Conservation (phyloP, 2,797 vertebrate species). For the Nyctalus aviator region DNA sequence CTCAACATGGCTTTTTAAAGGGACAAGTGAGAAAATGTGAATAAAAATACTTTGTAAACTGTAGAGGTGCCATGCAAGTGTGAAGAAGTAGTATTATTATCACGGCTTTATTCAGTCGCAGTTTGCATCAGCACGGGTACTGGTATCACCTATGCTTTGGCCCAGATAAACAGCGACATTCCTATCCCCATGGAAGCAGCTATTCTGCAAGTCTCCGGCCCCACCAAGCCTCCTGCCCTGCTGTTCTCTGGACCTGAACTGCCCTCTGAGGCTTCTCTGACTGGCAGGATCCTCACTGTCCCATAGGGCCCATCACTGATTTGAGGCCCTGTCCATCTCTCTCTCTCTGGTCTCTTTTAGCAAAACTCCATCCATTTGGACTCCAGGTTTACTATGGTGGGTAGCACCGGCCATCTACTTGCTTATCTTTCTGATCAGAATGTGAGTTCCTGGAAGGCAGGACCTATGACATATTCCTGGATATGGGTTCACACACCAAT, state of each 20-base stretch:
- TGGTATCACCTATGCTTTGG: background rate
- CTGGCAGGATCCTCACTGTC: background rate
- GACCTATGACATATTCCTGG: background rate
- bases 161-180: background rate
- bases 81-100: conserved; percentile 55
- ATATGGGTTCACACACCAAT: background rate
- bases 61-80: conserved; percentile 58
- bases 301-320: background rate
- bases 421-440: background rate
- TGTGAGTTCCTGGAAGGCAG: background rate
- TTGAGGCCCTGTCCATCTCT: background rate
- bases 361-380: no score
- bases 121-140: background rate
- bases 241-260: background rate
- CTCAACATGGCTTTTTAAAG: conserved; percentile 36
- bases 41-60: conserved; percentile 68
- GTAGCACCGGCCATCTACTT: background rate
- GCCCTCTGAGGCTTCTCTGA: background rate
- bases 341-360: background rate
- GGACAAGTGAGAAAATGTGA: conserved; percentile 66
- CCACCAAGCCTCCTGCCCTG: background rate
- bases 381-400: background rate
- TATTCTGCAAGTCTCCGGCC: background rate
- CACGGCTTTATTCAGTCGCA: conserved; percentile 11
- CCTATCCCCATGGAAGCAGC: background rate